Evolutionary conservation across 2,113 vertebrate genomes (phyloP).

Genomic region (Ciconia stormi): DNA sequence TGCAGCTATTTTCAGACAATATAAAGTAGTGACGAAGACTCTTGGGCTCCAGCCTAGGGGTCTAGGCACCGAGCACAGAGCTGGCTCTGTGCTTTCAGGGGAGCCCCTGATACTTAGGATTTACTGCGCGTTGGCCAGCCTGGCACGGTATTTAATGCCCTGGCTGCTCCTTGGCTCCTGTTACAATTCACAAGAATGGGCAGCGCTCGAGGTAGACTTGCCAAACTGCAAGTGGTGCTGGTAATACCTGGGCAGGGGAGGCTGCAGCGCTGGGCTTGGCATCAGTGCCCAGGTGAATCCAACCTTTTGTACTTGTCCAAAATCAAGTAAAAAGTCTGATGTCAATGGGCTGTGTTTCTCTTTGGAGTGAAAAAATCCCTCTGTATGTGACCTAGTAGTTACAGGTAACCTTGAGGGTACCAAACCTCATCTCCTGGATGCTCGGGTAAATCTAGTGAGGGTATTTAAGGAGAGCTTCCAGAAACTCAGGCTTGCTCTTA

Average conservation of each 20-base stretch:
- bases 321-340: background rate
- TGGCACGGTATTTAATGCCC: background rate
- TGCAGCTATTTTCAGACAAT: conserved; percentile 1
- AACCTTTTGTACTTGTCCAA: background rate
- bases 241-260: background rate
- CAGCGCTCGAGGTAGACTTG: rapidly evolving
- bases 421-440: background rate
- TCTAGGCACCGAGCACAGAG: background rate
- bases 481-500: background rate
- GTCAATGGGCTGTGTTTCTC: background rate
- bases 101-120: background rate
- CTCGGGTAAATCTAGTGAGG: background rate
- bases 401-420: background rate
- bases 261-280: background rate
- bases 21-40: background rate
- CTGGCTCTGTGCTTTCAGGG: background rate
- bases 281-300: background rate
- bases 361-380: background rate
- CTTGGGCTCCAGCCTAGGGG: background rate
- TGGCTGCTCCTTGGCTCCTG: background rate
- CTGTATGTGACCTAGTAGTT: background rate
- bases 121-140: background rate
- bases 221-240: background rate
- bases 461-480: background rate
- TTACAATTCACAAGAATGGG: background rate